Base-by-base conservation (phyloP, 2,797 vertebrate genomes). In the Gallinago stenura region DNA sequence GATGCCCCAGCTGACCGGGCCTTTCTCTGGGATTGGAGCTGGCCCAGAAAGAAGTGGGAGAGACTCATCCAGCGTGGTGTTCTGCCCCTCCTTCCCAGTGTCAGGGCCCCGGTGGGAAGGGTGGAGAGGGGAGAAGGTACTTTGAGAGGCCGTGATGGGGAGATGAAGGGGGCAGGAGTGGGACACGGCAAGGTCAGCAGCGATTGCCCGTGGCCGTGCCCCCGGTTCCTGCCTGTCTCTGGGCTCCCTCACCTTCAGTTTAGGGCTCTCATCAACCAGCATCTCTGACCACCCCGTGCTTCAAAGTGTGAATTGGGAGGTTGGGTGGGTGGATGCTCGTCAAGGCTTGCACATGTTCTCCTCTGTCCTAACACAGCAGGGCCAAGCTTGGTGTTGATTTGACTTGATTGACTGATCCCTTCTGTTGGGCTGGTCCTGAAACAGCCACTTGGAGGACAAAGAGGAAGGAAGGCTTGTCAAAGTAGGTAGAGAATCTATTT, bases 251-350 rank as follows among this genome's bases (percentile, higher is more conserved):
- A 7, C 39, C 26, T 51, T 66, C 7, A 6, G 18, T 57, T 57
- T 2, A 24, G 66, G 16, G 18, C 33, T 66, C 9, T 66, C 9
- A 31, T 58, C 24, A 41, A 41, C 35, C 31, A 39, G 24, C n/a
- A 28, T 19, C 58, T 88, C 45, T 35, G 39, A 18, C 20, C 33
- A 7, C 33, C 33, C 33, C 33, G 17, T 60, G 71, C 71, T 83
- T 75, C n/a, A 14, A 3, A 31, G 16, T 3, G 6, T 56, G 66
- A 53, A 14, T 0, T 1, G 3, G n/a, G 22, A 87, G 16, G n/a
- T 73, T 53, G 33, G 14, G 31, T n/a, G 51, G 6, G 9, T 73
- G 43, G 57, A 70, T 33, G 37, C 7, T 83, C 83, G 65, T 61
- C 48, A 66, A 58, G 35, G 51, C 35, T 58, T 26, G 19, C 37